Conservation (phyloP, 2,113 vertebrate genomes). For the Nesogale talazaci region DNA sequence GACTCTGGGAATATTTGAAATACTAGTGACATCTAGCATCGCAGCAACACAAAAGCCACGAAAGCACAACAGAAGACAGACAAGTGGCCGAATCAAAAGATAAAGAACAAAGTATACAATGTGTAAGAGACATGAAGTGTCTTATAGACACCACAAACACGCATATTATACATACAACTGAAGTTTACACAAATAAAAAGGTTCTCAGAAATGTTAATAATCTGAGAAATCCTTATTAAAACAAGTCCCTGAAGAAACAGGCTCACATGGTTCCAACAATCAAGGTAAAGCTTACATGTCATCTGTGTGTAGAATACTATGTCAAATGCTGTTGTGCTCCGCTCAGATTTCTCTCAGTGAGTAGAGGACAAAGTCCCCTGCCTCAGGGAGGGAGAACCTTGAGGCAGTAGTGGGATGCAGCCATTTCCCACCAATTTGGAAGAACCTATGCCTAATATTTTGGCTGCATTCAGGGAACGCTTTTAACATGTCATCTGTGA, state of each 20-base stretch:
- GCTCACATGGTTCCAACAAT: not conserved
- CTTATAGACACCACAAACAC: not conserved
- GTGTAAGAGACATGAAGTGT: not conserved
- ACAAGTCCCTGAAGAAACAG: not conserved
- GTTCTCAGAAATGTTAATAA: not conserved
- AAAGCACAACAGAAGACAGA: no score
- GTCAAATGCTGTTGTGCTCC: not conserved
- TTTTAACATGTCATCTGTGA: no score
- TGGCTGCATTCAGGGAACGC: no score
- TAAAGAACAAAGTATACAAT: not conserved
- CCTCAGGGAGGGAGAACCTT: not conserved
- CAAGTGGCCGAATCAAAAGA: not conserved
- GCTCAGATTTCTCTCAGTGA: not conserved
- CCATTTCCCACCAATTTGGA: no score
- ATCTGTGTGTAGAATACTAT: not conserved
- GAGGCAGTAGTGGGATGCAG: no score
- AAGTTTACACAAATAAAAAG: not conserved
- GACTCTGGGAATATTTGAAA: no score
- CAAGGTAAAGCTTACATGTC: not conserved
- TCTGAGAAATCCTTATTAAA: not conserved
- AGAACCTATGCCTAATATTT: no score
- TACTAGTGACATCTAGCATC: no score
- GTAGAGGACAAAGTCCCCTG: not conserved
- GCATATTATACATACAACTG: not conserved
- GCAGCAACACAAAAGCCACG: no score